Conservation (phyloP, 2,888 invertebrate genomes). For the Pachymerium ferrugineum region DNA sequence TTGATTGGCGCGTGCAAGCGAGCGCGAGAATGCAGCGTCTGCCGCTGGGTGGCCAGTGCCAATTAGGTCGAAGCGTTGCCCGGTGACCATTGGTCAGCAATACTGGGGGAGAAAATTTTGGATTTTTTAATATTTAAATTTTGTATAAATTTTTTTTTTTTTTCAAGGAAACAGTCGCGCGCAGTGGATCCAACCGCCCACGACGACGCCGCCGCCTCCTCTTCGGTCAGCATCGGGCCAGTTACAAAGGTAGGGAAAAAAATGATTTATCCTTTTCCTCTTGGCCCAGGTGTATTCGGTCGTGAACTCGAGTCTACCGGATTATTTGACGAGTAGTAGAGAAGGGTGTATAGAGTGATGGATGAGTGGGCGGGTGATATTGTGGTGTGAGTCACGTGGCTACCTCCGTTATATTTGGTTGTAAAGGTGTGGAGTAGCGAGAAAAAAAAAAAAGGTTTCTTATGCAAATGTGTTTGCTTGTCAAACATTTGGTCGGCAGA, state of each 20-base stretch:
- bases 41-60: constrained; percentile 27
- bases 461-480: constrained; percentile 14
- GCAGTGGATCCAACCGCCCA: constrained; percentile 17
- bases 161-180: background rate
- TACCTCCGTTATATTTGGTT: constrained; percentile 8
- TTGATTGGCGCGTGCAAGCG: constrained; percentile 21
- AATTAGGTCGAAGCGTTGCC: constrained; percentile 23
- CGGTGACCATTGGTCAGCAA: constrained; percentile 29
- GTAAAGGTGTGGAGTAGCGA: background rate
- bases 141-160: background rate
- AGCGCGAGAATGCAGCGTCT: constrained; percentile 16
- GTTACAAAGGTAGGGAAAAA: constrained; percentile 7
- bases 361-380: constrained; percentile 14
- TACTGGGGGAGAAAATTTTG: background rate
- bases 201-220: too few relatives aligned
- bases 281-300: constrained; percentile 6
- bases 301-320: background rate
- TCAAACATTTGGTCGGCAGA: background rate
- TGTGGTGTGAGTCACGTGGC: constrained; percentile 17
- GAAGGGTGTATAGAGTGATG: background rate
- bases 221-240: constrained; percentile 17
- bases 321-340: constrained; percentile 14
- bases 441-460: background rate
- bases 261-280: background rate
- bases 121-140: constrained; percentile 29